Evolutionary conservation across 2,113 vertebrate genomes (phyloP).

Genomic region (Anas platyrhynchos): DNA sequence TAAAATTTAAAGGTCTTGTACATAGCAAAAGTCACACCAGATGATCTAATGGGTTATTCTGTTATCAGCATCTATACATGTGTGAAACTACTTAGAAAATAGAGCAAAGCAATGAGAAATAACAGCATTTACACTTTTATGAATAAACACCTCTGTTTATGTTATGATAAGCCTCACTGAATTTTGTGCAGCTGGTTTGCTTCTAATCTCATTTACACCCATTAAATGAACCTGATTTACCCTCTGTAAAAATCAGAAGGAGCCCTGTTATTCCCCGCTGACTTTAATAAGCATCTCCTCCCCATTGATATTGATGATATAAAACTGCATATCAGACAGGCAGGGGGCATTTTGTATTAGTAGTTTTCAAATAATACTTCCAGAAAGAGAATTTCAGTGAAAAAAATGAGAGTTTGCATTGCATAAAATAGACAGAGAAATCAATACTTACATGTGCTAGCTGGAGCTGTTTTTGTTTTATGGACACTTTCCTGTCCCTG

Average conservation of each 20-base stretch:
- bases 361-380: not conserved
- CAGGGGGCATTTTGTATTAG: not conserved
- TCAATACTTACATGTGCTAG: not conserved
- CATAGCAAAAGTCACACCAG: not conserved
- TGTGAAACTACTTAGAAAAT: not conserved
- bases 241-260: not conserved
- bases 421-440: not conserved
- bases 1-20: not conserved
- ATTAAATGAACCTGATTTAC: not conserved
- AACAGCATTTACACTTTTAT: not conserved
- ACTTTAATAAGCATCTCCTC: conserved; percentile 13
- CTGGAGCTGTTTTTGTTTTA: not conserved
- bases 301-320: not conserved
- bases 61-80: not conserved
- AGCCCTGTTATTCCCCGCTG: not conserved
- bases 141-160: not conserved
- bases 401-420: not conserved
- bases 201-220: conserved; percentile 16
- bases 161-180: not conserved
- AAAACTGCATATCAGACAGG: not conserved
- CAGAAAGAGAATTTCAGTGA: not conserved
- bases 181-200: not conserved
- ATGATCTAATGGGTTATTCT: not conserved
- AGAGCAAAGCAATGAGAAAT: not conserved
- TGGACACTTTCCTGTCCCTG: not conserved